Conservation (phyloP, 1,140 invertebrate genomes). For the Trichonephila clavata region DNA sequence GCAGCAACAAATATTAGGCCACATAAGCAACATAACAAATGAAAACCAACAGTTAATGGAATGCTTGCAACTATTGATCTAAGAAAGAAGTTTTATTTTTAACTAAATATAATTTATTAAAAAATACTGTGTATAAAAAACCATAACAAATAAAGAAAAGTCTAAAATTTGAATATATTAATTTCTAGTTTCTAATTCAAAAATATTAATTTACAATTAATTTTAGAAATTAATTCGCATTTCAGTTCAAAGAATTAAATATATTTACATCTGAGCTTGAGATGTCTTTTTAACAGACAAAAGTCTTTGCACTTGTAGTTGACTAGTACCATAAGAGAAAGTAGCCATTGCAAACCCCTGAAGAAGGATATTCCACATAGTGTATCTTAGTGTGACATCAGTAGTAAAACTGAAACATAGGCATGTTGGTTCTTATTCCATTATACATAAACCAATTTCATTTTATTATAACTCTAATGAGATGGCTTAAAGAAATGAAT, state of each 20-base stretch:
- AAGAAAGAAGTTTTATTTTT: neutral
- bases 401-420: neutral
- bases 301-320: constrained; percentile 63
- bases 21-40: constrained; percentile 64
- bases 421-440: neutral
- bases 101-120: no score
- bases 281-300: constrained; percentile 49
- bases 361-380: constrained; percentile 43
- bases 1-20: constrained; percentile 80
- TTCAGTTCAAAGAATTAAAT: no score
- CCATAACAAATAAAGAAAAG: no score
- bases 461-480: no score
- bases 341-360: constrained; percentile 22
- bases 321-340: constrained; percentile 29
- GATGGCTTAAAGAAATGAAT: no score
- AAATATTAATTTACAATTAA: no score
- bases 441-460: neutral
- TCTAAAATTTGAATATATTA: no score
- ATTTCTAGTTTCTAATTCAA: no score
- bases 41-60: constrained; percentile 12
- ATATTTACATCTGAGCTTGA: constrained; percentile 32
- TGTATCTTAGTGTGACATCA: constrained; percentile 28
- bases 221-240: no score
- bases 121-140: no score
- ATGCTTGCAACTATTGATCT: constrained; percentile 31